Conservation (phyloP, 2,797 vertebrate genomes). For the Cirrhinus molitorella region DNA sequence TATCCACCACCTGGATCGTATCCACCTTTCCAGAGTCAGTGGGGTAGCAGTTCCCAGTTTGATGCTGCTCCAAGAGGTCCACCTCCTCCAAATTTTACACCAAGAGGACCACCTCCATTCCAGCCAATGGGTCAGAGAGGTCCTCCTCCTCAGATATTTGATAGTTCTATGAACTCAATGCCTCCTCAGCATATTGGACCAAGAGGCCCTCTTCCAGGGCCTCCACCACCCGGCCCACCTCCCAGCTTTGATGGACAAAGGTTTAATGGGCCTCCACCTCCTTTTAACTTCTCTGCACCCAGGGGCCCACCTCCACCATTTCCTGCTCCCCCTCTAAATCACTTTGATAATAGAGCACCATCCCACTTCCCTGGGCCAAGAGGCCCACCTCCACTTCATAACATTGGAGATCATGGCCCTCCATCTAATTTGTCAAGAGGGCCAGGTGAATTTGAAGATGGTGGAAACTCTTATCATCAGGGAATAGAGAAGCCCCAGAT, state of each 20-base stretch:
- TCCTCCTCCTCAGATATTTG: constrained; percentile 86
- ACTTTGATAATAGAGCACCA: constrained; percentile 84
- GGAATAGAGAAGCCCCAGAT: constrained; percentile 73
- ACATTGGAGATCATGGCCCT: constrained; percentile 80
- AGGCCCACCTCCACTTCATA: constrained; percentile 83
- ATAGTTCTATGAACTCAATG: constrained; percentile 75
- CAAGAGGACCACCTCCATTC: constrained; percentile 77
- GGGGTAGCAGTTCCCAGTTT: constrained; percentile 78
- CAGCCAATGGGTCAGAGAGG: constrained; percentile 77
- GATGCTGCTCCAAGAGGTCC: constrained; percentile 73
- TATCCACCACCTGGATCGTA: constrained; percentile 73
- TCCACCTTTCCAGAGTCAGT: constrained; percentile 80
- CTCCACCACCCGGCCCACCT: constrained; percentile 60
- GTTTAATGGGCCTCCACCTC: constrained; percentile 85
- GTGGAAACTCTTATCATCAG: constrained; percentile 74
- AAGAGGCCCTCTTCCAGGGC: constrained; percentile 80
- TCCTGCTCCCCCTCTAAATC: constrained; percentile 72
- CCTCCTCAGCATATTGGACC: constrained; percentile 79
- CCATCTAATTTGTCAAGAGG: constrained; percentile 81
- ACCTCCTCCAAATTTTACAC: constrained; percentile 76
- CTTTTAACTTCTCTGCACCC: constrained; percentile 86
- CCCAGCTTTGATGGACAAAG: constrained; percentile 83
- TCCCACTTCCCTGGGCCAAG: constrained; percentile 84
- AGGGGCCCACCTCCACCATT: constrained; percentile 85
- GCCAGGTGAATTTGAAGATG: constrained; percentile 80